These are phyloP conservation scores for Tanypteryx hageni DNA, from an alignment of 2,888 invertebrate genomes.

Conservation along the genomic window DNA sequence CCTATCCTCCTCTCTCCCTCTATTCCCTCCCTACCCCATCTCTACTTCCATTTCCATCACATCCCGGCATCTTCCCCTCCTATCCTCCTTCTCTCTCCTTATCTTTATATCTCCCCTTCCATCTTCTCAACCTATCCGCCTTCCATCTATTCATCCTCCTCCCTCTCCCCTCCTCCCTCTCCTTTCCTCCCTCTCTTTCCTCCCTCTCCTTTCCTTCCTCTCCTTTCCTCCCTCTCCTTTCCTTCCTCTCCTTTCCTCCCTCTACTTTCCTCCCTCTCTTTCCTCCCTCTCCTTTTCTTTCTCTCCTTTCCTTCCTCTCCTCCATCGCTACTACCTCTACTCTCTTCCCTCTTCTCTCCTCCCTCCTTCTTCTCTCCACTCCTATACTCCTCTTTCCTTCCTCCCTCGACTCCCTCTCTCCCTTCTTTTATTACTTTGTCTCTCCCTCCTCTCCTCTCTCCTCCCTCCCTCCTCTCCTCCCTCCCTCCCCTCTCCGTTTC, in stretches of 20 bases:
- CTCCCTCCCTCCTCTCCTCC: too few species aligned
- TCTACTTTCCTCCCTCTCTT: neutral
- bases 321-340: neutral
- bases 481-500: neutral
- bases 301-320: neutral
- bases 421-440: too few species aligned
- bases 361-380: too few species aligned
- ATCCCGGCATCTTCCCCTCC: neutral
- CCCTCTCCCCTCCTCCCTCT: neutral
- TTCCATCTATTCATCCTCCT: neutral
- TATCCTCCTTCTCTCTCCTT: neutral
- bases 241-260: neutral
- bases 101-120: neutral
- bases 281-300: neutral
- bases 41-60: neutral
- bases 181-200: neutral
- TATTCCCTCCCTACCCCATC: neutral
- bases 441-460: too few species aligned
- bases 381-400: too few species aligned
- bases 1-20: neutral
- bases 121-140: neutral
- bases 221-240: neutral
- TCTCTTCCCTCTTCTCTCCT: too few species aligned
- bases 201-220: too few species aligned
- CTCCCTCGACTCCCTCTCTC: too few species aligned